Percentiles rank a stretch among this genome's conserved stretches.
Evolutionary conservation across 2,888 invertebrate species (phyloP).

Genomic region (Cabera pusaria): DNA sequence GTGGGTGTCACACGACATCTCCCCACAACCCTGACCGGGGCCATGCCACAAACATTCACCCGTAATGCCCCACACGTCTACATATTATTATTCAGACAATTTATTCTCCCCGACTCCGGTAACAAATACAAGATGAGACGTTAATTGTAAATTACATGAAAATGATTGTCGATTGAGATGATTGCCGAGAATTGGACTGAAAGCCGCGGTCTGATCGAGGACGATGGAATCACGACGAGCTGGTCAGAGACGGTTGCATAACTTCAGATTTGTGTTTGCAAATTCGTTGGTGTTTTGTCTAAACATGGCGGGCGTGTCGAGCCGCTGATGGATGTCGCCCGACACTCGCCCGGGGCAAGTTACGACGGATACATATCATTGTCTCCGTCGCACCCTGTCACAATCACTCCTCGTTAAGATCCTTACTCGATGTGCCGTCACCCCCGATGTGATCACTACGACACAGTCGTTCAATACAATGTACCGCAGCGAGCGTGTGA

Average conservation of each 20-base stretch:
- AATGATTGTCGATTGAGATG: slow-evolving; percentile 7
- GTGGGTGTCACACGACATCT: slow-evolving; percentile 16
- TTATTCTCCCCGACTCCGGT: slow-evolving; percentile 3
- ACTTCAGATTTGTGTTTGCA: slow-evolving; percentile 9
- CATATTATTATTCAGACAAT: slow-evolving; percentile 16
- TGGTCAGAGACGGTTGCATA: slow-evolving; percentile 21
- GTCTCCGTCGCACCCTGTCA: slow-evolving; percentile 1
- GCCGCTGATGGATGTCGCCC: slow-evolving; percentile 28
- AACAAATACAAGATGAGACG: slow-evolving; percentile 12
- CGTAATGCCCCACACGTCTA: slow-evolving; percentile 22
- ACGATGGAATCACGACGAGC: slow-evolving; percentile 23
- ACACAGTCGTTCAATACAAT: slow-evolving; percentile 3
- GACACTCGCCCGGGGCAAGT: slow-evolving; percentile 25
- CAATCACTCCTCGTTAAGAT: not conserved
- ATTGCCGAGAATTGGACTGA: slow-evolving; percentile 8
- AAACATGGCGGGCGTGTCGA: slow-evolving; percentile 15
- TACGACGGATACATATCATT: not conserved
- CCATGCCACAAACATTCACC: slow-evolving; percentile 8
- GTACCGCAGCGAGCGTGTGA: slow-evolving; percentile 40
- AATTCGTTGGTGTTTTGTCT: slow-evolving; percentile 9
- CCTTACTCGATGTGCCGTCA: no score
- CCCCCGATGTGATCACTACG: not conserved
- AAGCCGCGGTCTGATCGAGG: slow-evolving; percentile 16
- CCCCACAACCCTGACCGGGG: no score
- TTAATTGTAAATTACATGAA: slow-evolving; percentile 9